Evolutionary conservation across 2,797 vertebrate species (phyloP).

Genomic region (Psittacula echo): DNA sequence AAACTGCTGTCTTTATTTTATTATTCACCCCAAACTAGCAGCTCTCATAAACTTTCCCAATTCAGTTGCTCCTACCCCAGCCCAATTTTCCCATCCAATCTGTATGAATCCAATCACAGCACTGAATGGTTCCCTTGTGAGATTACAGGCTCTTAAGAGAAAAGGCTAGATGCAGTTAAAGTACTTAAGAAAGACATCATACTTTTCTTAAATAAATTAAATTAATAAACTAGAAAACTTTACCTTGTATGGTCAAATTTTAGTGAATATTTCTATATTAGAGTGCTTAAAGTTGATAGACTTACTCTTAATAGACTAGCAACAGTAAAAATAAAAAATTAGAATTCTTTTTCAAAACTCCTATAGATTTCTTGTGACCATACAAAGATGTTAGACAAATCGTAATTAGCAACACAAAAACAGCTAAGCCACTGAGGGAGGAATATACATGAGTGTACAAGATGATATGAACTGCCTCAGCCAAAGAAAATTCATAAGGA

Average conservation of each 20-base stretch:
- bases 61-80: constrained; percentile 39
- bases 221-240: constrained; percentile 8
- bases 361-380: neutral
- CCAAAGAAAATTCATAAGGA: neutral
- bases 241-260: neutral
- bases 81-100: constrained; percentile 37
- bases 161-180: constrained; percentile 40
- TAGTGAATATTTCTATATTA: neutral
- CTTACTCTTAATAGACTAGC: neutral
- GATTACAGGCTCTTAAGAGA: constrained; percentile 30
- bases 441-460: neutral
- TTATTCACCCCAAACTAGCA: constrained; percentile 3
- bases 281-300: neutral
- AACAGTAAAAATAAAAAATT: neutral
- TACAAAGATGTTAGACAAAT: neutral
- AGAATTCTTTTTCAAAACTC: neutral
- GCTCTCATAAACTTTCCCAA: constrained; percentile 8
- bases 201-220: constrained; percentile 31
- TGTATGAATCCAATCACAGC: constrained; percentile 53
- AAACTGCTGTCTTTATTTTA: constrained; percentile 10
- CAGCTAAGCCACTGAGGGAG: neutral
- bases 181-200: constrained; percentile 3
- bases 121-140: constrained; percentile 31
- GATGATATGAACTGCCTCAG: neutral
- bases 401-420: neutral